A percentile compares a stretch with the other conserved stretches of the same genome.
Evolutionary conservation across 2,888 invertebrate genomes (phyloP).

Genomic region (Arge pagana): DNA sequence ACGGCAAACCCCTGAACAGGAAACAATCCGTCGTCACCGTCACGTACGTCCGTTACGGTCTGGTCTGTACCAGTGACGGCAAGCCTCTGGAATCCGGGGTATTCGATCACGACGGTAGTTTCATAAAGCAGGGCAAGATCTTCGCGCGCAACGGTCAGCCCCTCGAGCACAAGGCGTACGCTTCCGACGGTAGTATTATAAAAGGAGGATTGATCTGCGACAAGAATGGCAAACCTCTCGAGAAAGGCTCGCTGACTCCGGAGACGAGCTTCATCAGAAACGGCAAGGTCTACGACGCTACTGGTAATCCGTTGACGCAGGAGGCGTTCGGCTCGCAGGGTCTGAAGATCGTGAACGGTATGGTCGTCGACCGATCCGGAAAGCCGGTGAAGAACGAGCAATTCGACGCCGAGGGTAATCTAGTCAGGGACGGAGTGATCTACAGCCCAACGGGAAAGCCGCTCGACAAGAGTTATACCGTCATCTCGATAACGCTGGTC

Average conservation of each 20-base stretch:
- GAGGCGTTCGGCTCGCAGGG: slow-evolving; percentile 54
- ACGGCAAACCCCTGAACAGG: slow-evolving; percentile 45
- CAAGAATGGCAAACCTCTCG: slow-evolving; percentile 44
- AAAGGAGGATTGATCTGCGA: slow-evolving; percentile 48
- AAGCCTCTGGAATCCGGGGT: slow-evolving; percentile 45
- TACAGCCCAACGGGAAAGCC: slow-evolving; percentile 46
- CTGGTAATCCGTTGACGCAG: slow-evolving; percentile 46
- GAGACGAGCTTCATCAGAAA: slow-evolving; percentile 47
- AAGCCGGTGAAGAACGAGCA: slow-evolving; percentile 44
- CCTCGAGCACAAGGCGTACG: slow-evolving; percentile 41
- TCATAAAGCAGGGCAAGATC: slow-evolving; percentile 47
- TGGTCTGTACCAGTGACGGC: slow-evolving; percentile 47
- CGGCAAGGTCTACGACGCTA: slow-evolving; percentile 45
- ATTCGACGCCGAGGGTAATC: slow-evolving; percentile 50
- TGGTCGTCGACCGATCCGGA: slow-evolving; percentile 44
- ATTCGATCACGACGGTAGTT: slow-evolving; percentile 47
- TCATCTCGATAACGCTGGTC: slow-evolving; percentile 45
- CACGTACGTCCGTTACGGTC: slow-evolving; percentile 47
- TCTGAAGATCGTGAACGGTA: slow-evolving; percentile 45
- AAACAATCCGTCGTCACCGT: slow-evolving; percentile 43
- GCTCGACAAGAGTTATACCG: slow-evolving; percentile 47
- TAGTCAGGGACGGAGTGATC: slow-evolving; percentile 49
- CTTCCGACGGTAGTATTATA: slow-evolving; percentile 41
- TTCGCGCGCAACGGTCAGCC: slow-evolving; percentile 45
- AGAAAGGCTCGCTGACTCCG: slow-evolving; percentile 40